These are phyloP conservation scores for Halocynthia aurantium DNA, from an alignment of 23 tunicate genomes.

Conservation along the genomic window DNA sequence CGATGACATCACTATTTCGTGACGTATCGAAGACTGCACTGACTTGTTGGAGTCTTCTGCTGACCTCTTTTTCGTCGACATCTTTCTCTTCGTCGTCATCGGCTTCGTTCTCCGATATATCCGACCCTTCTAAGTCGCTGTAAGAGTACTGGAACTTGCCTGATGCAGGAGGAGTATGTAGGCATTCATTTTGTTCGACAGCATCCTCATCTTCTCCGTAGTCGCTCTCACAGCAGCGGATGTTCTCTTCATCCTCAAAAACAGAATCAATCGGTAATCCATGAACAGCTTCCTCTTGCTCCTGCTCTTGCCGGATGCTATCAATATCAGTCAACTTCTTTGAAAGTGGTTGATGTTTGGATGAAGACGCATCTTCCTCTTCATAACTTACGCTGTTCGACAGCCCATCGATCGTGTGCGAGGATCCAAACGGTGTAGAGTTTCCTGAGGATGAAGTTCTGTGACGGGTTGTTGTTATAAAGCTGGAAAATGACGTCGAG, in stretches of 20 bases:
- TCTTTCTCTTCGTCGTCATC: conserved; percentile 21
- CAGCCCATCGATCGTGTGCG: not conserved
- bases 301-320: not conserved
- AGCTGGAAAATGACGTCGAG: conserved; percentile 2
- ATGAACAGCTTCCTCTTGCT: not conserved
- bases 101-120: conserved; percentile 28
- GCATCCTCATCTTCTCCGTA: conserved; percentile 9
- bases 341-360: not conserved
- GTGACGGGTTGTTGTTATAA: not conserved
- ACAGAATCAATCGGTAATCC: conserved; percentile 6
- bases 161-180: too few species aligned
- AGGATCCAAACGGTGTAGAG: conserved; percentile 21
- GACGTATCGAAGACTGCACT: conserved; percentile 18
- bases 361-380: not conserved
- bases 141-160: not conserved
- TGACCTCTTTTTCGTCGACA: conserved; percentile 10
- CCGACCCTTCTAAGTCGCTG: conserved; percentile 27
- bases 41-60: conserved; percentile 26
- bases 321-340: not conserved
- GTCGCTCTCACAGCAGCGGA: conserved; percentile 2
- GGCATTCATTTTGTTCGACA: not conserved
- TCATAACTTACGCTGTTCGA: conserved; percentile 2
- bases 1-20: not conserved
- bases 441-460: conserved; percentile 1
- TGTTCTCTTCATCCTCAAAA: conserved; percentile 4